Evolutionary conservation across 2,113 vertebrate genomes (phyloP), one percentile per base, ranked within the genome.

Genomic region (Tauraco erythrolophus): DNA sequence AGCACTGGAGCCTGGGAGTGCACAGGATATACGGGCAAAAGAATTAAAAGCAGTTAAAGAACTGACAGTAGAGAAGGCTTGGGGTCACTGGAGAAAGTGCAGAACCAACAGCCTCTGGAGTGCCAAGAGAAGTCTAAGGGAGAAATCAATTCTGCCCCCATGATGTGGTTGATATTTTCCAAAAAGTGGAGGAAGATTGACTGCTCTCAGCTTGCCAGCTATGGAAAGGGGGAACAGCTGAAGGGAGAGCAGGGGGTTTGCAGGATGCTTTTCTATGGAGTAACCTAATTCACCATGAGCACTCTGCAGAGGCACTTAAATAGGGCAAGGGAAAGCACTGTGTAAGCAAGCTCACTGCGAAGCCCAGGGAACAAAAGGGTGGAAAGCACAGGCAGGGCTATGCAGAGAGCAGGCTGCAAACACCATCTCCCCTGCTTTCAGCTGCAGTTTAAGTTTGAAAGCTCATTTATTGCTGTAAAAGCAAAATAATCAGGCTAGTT

Each of bases 291-390:
- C 80, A 72, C 45, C 74, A 39, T 15, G 57, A 96, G 77, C 64
- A 57, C 22, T 19, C 77, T 92, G 92, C 95, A 92, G 92, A 92
- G 77, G 72, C 72, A 41, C 19, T 94, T 95, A 95, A 97, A 94
- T 95, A 94, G 94, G 94, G 80, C 94, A 84, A 69, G 86, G 50
- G 70, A 94, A 96, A 95, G 72, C 61, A 60, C 86, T 37, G 72
- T 72, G 69, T 89, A 91, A 96, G 95, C 86, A 93, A 84, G 80
- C 83, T 84, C 28, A 19, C 91, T 91, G 92, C 60, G 92, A 94
- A 87, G 80, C 91, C 72, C 45, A 37, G 77, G 80, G 76, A 95
- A 45, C 57, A 81, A 28, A 68, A 35, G 9, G 0, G 28, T 45
- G 69, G 64, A 75, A 62, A 94, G 56, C 37, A 23, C 35, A 48